Evolutionary conservation across 2,888 invertebrate species (phyloP).

Genomic region (Trilocha varians): DNA sequence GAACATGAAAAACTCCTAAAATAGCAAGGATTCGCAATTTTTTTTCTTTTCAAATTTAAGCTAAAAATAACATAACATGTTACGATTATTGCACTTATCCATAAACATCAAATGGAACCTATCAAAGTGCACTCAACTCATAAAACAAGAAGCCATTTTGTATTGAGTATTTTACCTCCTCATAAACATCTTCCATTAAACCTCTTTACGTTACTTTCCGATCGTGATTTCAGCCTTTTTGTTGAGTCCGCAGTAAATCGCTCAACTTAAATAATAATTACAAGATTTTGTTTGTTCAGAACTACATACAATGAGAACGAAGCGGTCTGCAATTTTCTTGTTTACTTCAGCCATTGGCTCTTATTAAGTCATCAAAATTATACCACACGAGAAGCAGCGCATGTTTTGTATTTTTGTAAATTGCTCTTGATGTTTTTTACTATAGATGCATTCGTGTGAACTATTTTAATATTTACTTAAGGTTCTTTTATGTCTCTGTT

Average conservation of each 20-base stretch:
- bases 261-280: conserved; percentile 36
- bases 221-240: neutral
- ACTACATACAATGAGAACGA: conserved; percentile 18
- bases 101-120: neutral
- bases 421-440: conserved; percentile 3
- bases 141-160: neutral
- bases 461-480: too few relatives aligned
- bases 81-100: neutral
- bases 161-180: neutral
- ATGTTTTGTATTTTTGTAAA: conserved; percentile 16
- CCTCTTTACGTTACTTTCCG: neutral
- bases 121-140: neutral
- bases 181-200: neutral
- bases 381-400: conserved; percentile 26
- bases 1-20: too few relatives aligned
- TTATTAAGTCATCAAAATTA: conserved; percentile 55
- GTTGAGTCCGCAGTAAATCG: neutral
- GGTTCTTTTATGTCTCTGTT: too few relatives aligned
- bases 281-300: conserved; percentile 36
- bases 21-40: too few relatives aligned
- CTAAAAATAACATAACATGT: too few relatives aligned
- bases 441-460: neutral
- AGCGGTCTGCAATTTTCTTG: conserved; percentile 42
- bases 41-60: too few relatives aligned
- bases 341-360: conserved; percentile 36